These are phyloP conservation scores for Oenanthe oenanthe DNA, from an alignment of 2,113 vertebrate genomes.

Conservation along the genomic window DNA sequence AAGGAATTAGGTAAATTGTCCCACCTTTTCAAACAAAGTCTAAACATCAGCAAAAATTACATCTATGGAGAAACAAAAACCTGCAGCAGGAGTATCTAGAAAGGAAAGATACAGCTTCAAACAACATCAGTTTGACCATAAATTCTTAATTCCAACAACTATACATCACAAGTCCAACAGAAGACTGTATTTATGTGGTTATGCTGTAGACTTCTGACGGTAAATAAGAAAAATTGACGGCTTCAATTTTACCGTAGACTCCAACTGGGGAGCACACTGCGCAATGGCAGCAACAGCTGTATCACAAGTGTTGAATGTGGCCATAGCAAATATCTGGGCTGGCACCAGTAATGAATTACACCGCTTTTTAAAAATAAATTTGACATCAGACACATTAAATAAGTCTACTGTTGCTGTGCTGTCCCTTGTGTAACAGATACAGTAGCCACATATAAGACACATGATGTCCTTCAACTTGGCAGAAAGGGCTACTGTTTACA, in stretches of 20 bases:
- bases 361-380: conserved; percentile 47
- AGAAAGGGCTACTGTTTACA: background rate
- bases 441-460: background rate
- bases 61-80: background rate
- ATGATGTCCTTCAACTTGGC: background rate
- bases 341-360: background rate
- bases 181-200: background rate
- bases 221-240: background rate
- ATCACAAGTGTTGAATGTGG: background rate
- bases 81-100: background rate
- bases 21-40: background rate
- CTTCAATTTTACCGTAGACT: background rate
- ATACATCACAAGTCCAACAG: background rate
- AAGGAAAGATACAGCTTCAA: background rate
- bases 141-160: background rate
- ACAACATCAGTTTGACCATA: background rate
- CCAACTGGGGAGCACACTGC: background rate
- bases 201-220: background rate
- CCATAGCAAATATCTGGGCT: background rate
- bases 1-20: background rate
- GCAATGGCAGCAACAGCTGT: conserved; percentile 45
- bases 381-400: conserved; percentile 39
- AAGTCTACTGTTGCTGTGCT: conserved; percentile 1
- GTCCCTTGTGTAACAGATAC: conserved; percentile 1
- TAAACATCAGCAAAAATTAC: background rate